These are phyloP conservation scores for Spheniscus humboldti DNA, from an alignment of 2,797 vertebrate genomes.

Conservation along the genomic window DNA sequence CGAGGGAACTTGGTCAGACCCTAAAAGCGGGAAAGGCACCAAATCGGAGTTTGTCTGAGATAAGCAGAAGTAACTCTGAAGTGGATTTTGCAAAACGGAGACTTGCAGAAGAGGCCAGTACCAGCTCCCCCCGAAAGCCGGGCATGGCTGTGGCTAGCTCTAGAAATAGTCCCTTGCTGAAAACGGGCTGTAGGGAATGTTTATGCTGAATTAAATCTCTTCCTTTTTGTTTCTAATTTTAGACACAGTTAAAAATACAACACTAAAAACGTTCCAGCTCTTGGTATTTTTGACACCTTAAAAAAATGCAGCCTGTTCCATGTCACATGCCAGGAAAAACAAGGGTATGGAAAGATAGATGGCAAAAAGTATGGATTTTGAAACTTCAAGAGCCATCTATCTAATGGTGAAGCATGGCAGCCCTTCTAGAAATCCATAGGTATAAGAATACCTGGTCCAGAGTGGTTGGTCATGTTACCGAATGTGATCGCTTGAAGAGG, in stretches of 20 bases:
- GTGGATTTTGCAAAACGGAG: neutral
- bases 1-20: accelerated
- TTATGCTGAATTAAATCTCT: neutral
- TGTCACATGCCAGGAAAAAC: conserved; percentile 56
- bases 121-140: neutral
- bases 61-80: neutral
- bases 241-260: conserved; percentile 2
- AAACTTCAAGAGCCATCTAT: neutral
- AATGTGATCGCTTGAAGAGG: neutral
- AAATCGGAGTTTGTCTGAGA: accelerated
- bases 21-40: neutral
- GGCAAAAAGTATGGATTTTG: neutral
- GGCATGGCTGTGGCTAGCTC: neutral
- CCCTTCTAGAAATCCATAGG: neutral
- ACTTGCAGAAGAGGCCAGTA: neutral
- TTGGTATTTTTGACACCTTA: conserved; percentile 33
- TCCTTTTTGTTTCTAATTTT: conserved; percentile 28
- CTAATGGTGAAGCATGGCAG: neutral
- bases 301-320: conserved; percentile 26
- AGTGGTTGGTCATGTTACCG: neutral
- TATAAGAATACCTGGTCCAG: neutral
- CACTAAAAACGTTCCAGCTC: conserved; percentile 15
- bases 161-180: neutral
- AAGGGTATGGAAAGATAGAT: conserved; percentile 28
- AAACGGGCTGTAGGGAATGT: neutral